These are phyloP conservation scores for Cairina moschata DNA, from an alignment of 2,113 vertebrate species.

Conservation along the genomic window DNA sequence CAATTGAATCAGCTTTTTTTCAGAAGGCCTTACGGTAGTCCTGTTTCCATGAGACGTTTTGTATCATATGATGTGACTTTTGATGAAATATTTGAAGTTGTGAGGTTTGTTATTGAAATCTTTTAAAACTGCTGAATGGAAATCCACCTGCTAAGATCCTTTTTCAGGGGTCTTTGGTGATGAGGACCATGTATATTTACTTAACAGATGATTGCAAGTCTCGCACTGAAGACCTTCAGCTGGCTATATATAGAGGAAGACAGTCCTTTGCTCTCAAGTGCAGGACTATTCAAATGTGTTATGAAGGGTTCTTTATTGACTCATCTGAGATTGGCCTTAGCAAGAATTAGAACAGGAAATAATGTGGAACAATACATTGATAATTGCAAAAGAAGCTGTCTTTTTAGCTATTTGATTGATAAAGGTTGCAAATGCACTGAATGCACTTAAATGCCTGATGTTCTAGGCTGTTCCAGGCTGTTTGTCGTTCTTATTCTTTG, in stretches of 20 bases:
- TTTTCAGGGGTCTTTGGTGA: neutral
- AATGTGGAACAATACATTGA: neutral
- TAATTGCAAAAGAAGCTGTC: neutral
- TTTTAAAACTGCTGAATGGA: neutral
- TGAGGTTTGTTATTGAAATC: neutral
- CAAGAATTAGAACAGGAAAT: neutral
- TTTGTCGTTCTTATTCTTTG: neutral
- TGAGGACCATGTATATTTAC: neutral
- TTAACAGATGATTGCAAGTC: neutral
- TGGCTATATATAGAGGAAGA: neutral
- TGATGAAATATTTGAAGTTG: neutral
- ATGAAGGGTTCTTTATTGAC: neutral
- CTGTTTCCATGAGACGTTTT: neutral
- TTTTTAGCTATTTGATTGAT: neutral
- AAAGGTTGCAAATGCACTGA: neutral
- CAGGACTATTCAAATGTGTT: neutral
- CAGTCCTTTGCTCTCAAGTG: rapidly evolving
- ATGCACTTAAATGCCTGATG: neutral
- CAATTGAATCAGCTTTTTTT: neutral
- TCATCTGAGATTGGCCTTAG: neutral
- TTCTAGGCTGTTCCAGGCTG: neutral
- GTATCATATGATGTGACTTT: neutral
- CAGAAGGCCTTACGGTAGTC: neutral
- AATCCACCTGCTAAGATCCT: neutral
- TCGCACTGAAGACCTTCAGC: rapidly evolving